These are phyloP conservation scores for Nyctibius grandis DNA, from an alignment of 2,797 vertebrate species.

Conservation along the genomic window DNA sequence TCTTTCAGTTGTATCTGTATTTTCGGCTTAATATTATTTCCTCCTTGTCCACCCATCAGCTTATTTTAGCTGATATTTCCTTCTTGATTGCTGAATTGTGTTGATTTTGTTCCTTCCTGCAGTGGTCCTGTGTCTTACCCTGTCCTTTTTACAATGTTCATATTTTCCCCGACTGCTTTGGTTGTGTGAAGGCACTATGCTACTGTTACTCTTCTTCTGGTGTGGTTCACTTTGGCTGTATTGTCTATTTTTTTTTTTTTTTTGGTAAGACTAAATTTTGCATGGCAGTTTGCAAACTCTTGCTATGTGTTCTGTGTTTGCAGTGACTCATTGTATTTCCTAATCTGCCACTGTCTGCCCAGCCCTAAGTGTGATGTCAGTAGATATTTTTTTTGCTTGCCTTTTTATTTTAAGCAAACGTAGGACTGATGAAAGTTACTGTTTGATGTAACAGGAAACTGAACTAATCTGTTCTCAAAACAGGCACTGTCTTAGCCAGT, in stretches of 20 bases:
- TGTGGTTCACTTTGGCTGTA: neutral
- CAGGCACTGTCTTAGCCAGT: neutral
- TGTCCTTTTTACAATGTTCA: neutral
- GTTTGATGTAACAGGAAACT: constrained; percentile 62
- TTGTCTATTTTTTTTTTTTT: neutral
- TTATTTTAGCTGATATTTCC: constrained; percentile 60
- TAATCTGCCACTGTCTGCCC: constrained; percentile 36
- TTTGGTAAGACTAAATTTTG: neutral
- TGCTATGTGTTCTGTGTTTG: neutral
- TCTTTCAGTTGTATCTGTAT: constrained; percentile 18
- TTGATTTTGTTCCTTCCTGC: neutral
- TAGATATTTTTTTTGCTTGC: neutral
- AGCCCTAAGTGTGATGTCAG: constrained; percentile 44
- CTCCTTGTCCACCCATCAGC: neutral
- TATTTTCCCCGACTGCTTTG: neutral
- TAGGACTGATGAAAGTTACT: constrained; percentile 29
- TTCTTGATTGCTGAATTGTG: constrained; percentile 23
- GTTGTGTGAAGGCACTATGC: neutral
- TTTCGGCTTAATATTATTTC: constrained; percentile 51
- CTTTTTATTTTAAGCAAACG: neutral
- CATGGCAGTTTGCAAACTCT: neutral
- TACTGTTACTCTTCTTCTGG: neutral
- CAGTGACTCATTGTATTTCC: constrained; percentile 49
- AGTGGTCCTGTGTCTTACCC: neutral
- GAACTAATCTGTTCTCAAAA: constrained; percentile 47